Percentiles rank a stretch among this genome's conserved stretches.
Evolutionary conservation across 2,797 vertebrate species (phyloP).

Genomic region (Etheostoma perlongum): DNA sequence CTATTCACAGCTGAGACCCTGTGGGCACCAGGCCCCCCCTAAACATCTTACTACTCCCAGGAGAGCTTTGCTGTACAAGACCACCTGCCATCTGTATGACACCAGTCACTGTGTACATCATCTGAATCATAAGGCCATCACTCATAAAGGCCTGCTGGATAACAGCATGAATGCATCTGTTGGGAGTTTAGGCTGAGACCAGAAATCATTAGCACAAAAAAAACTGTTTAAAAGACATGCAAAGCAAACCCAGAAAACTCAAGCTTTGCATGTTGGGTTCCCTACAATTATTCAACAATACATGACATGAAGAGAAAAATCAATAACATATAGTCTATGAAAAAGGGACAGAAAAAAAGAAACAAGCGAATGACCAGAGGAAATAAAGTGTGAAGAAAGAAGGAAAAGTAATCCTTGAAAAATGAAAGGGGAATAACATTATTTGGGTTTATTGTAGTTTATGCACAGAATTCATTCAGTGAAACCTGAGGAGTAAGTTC

Average conservation of each 20-base stretch:
- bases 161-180: conserved; percentile 55
- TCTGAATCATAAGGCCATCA: conserved; percentile 18
- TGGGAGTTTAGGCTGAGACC: conserved; percentile 4
- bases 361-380: no score
- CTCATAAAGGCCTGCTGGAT: conserved; percentile 32
- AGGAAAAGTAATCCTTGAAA: no score
- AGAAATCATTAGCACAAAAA: conserved; percentile 23
- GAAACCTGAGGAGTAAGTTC: conserved; percentile 33
- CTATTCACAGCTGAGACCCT: conserved; percentile 62
- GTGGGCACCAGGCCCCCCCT: conserved; percentile 13
- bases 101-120: conserved; percentile 31
- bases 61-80: conserved; percentile 33
- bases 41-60: conserved; percentile 14
- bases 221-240: no score
- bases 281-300: no score
- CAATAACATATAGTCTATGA: no score
- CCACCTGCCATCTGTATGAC: conserved; percentile 65
- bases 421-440: conserved; percentile 13
- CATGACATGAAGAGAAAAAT: no score
- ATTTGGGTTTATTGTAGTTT: conserved; percentile 50
- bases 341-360: no score
- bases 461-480: conserved; percentile 15
- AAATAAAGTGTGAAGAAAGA: no score
- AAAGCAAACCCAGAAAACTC: no score
- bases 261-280: no score